These are phyloP conservation scores for Squalus acanthias DNA, from an alignment of 2,797 vertebrate genomes.

Conservation along the genomic window DNA sequence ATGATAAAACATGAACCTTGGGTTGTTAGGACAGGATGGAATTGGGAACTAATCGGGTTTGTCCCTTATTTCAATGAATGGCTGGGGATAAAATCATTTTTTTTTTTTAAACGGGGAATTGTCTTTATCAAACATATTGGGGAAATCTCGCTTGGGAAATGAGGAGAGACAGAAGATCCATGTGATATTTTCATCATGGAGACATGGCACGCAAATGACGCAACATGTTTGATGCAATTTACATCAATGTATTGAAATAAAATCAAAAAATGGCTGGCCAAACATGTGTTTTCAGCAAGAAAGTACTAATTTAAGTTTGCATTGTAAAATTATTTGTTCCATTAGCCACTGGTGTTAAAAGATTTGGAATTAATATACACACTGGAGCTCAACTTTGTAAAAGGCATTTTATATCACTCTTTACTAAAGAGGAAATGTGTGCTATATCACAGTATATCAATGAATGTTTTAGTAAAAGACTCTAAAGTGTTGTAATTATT, in stretches of 20 bases:
- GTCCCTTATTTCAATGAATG: neutral
- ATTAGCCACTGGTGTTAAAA: neutral
- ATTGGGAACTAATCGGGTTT: neutral
- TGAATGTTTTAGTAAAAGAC: neutral
- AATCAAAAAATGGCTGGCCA: neutral
- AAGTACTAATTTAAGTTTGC: neutral
- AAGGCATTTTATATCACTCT: neutral
- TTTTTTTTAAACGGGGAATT: neutral
- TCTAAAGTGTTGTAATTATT: neutral
- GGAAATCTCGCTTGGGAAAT: neutral
- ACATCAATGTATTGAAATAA: neutral
- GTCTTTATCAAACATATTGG: neutral
- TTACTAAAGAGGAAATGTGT: neutral
- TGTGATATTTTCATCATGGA: neutral
- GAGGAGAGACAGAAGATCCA: neutral
- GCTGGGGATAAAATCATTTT: neutral
- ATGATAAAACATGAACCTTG: neutral
- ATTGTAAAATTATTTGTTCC: neutral
- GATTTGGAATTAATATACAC: constrained; percentile 5
- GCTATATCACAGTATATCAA: neutral
- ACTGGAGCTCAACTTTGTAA: neutral
- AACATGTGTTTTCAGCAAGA: neutral
- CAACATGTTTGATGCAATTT: neutral
- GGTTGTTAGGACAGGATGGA: neutral
- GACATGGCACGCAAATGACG: neutral